These are phyloP conservation scores for Glaucopsyche alexis DNA, from an alignment of 2,888 invertebrate species.

Conservation along the genomic window DNA sequence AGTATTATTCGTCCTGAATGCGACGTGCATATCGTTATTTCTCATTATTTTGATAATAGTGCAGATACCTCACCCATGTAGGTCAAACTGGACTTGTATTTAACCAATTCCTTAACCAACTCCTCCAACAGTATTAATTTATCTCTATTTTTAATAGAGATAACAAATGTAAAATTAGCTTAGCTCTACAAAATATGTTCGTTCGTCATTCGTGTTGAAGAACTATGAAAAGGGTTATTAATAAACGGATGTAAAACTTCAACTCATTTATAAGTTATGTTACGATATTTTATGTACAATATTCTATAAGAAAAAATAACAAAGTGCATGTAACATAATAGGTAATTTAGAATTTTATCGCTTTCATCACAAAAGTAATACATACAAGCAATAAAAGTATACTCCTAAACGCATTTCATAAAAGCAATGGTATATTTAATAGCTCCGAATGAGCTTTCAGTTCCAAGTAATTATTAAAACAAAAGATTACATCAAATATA, in stretches of 20 bases:
- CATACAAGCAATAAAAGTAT: conserved; percentile 1
- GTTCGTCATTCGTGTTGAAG: not conserved
- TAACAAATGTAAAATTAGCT: not conserved
- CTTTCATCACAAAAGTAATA: not conserved
- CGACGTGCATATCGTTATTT: no score
- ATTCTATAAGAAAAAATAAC: no score
- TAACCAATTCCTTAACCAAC: no score
- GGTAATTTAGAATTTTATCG: not conserved
- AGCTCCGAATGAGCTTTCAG: conserved; percentile 35
- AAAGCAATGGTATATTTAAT: conserved; percentile 28
- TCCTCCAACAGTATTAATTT: no score
- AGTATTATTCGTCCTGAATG: no score
- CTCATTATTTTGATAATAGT: no score
- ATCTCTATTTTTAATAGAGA: no score
- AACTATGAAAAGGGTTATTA: not conserved
- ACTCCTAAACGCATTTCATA: conserved; percentile 24
- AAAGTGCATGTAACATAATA: not conserved
- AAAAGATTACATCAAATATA: conserved; percentile 41
- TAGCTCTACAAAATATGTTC: not conserved
- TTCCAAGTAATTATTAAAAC: conserved; percentile 43
- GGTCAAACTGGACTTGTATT: no score
- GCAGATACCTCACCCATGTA: no score
- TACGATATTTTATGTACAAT: no score
- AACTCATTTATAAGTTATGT: no score
- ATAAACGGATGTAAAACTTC: no score